Conservation (phyloP, 2,113 vertebrate genomes). For the Sylvilagus bachmani region DNA sequence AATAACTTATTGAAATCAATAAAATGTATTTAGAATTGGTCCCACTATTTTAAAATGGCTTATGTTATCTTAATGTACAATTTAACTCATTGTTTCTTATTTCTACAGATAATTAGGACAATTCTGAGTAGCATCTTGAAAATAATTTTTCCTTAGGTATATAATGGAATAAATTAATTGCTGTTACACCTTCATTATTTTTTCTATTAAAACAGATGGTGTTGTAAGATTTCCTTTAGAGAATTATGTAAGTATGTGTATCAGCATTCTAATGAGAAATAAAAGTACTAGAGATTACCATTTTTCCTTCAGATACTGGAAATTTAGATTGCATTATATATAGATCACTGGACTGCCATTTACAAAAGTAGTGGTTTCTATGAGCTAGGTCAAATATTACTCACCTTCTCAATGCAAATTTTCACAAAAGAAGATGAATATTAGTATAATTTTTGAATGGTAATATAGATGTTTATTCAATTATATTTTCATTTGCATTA, state of each 20-base stretch:
- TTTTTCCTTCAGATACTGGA: background rate
- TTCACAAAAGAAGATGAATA: background rate
- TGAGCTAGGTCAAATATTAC: background rate
- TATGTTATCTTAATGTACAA: background rate
- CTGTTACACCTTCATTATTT: background rate
- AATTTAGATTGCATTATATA: background rate
- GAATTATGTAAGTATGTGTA: background rate
- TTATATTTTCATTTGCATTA: background rate
- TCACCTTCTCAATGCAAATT: background rate
- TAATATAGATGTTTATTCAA: background rate
- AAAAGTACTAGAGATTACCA: background rate
- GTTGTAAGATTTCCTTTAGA: background rate
- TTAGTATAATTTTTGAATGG: background rate
- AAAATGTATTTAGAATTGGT: background rate
- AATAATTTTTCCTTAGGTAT: background rate
- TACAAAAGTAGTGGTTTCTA: background rate
- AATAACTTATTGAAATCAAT: background rate
- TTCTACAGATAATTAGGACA: background rate
- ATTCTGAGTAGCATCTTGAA: background rate
- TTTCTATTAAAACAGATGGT: background rate
- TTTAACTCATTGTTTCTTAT: background rate
- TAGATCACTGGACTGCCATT: background rate
- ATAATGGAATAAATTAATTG: background rate
- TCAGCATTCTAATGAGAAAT: background rate
- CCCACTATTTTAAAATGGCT: background rate